Base-by-base conservation (phyloP, 1,140 invertebrate species). In the Drosophila ambigua region DNA sequence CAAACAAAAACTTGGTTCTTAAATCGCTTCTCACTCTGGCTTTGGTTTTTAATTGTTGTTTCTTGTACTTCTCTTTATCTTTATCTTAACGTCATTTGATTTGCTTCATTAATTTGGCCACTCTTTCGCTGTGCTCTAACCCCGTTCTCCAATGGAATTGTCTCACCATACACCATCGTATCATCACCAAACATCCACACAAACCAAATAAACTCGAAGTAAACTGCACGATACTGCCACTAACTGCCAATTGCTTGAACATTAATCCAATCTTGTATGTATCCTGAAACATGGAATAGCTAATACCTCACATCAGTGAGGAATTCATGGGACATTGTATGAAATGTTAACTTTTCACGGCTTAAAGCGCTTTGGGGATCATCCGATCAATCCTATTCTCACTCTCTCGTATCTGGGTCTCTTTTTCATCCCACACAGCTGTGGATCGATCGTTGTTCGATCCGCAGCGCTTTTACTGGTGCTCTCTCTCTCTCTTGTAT, bases 161-260 rank as follows among this genome's bases (percentile, higher is more conserved):
- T 45, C 64, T 69, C 45, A 52, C 26, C 26, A 35, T 48, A 66
- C 39, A 20, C 11, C 39, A 26, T 69, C 65, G 41, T 15, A 16
- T 50, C 41, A 57, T 20, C 62, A 64, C 44, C 13, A 5, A 13
- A 58, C 66, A 57, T 50, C n/a, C 15, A 13, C 23, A 65, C 31
- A 63, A 2, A 60, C 2, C 9, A 64, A 31, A 62, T 8, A n/a
- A 15, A 28, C 35, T 39, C 11, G 8, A 59, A 8, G 23, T 55
- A 54, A 66, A 41, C 49, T 13, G 44, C 67, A 71, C 65, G 64
- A 45, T 26, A 55, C 63, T 39, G 66, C 24, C 66, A 69, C 66
- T 69, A 69, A 69, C 66, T 69, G 66, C 66, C 35, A 49, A 69
- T 16, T 69, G 67, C 67, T 23, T 50, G 54, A 23, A 45, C 65